phyloP scores from a whole-genome alignment of 1,140 invertebrate genomes.

The Drosophila oshimai region DNA sequence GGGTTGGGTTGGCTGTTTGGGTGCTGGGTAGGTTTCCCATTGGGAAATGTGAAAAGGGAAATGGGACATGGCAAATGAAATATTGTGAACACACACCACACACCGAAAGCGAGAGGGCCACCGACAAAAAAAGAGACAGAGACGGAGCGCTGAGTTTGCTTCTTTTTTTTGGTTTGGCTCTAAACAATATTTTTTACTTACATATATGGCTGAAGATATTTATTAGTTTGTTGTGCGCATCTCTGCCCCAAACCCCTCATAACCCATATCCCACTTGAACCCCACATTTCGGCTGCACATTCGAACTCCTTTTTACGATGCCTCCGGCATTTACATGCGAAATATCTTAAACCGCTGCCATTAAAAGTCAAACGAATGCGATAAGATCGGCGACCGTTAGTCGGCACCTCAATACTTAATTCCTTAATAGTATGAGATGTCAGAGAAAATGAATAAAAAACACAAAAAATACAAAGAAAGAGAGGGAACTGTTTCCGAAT shows the following conservation, averaged over 20 bases:
- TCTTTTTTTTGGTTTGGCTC: slow-evolving; percentile 39
- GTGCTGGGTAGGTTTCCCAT: background rate
- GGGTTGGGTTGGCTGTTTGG: background rate
- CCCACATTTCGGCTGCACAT: slow-evolving; percentile 17
- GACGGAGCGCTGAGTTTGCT: slow-evolving; percentile 47
- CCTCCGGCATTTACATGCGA: slow-evolving; percentile 46
- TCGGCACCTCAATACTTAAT: slow-evolving; percentile 21
- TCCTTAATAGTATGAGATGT: slow-evolving; percentile 22
- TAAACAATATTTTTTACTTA: slow-evolving; percentile 76
- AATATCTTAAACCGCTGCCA: slow-evolving; percentile 30
- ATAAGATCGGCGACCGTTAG: slow-evolving; percentile 41
- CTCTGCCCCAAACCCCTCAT: background rate
- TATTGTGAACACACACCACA: slow-evolving; percentile 49
- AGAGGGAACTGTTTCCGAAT: slow-evolving; percentile 19
- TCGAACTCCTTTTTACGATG: slow-evolving; percentile 53
- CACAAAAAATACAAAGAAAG: background rate
- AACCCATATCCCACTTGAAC: background rate
- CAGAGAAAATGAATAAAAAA: background rate
- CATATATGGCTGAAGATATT: slow-evolving; percentile 68
- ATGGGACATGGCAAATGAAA: slow-evolving; percentile 60
- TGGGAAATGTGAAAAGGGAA: background rate
- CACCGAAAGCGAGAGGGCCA: slow-evolving; percentile 1
- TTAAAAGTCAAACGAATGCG: slow-evolving; percentile 42
- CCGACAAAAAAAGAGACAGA: slow-evolving; percentile 23
- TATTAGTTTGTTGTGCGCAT: slow-evolving; percentile 69